phyloP scores from a whole-genome alignment of 2,797 vertebrate genomes.

The Petrocephalus schoutedeni region DNA sequence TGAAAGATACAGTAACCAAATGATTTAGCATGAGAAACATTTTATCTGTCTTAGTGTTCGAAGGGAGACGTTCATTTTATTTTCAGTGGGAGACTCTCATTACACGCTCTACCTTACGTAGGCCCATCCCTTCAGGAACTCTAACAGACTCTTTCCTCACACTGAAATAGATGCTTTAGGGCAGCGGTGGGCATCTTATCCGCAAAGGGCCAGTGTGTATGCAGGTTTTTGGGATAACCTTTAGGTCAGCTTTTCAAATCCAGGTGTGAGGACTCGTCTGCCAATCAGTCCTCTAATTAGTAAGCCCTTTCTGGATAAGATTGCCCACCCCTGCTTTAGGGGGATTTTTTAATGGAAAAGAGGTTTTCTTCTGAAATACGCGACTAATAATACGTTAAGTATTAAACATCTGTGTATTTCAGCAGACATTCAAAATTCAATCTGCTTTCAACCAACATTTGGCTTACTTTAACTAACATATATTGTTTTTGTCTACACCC shows the following conservation, averaged over 20 bases:
- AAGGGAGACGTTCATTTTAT: background rate
- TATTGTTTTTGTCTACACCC: background rate
- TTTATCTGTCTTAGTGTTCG: background rate
- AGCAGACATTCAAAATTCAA: background rate
- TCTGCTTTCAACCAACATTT: background rate
- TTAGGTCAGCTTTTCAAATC: too few relatives aligned
- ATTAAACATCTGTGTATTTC: background rate
- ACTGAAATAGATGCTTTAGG: background rate
- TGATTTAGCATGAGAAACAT: background rate
- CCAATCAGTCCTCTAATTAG: too few relatives aligned
- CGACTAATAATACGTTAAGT: background rate
- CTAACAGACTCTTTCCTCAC: background rate
- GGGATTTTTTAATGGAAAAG: background rate
- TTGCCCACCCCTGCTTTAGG: background rate
- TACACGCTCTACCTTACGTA: background rate
- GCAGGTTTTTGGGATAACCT: too few relatives aligned
- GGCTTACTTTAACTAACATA: background rate
- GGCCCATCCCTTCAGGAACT: background rate
- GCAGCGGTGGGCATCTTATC: too few relatives aligned
- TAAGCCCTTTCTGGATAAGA: too few relatives aligned
- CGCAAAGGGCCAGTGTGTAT: too few relatives aligned
- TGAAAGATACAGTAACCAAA: background rate
- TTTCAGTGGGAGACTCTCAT: background rate
- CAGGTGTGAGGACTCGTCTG: too few relatives aligned
- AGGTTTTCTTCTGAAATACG: background rate